These are phyloP conservation scores for Lottia gigantea DNA, from an alignment of 2,888 invertebrate genomes.

Conservation along the genomic window DNA sequence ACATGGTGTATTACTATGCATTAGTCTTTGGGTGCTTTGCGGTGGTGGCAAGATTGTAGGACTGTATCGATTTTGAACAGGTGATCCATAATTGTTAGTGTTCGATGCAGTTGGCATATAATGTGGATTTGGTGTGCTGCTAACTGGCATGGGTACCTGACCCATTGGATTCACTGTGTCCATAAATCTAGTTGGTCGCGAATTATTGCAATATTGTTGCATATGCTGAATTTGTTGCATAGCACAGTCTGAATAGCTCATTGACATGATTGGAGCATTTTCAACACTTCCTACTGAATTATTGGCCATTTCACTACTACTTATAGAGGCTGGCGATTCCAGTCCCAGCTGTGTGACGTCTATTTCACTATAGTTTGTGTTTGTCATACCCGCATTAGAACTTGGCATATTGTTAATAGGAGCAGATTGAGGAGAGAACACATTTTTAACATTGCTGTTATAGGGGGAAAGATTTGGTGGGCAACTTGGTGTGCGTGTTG, in stretches of 20 bases:
- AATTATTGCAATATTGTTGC: conserved; percentile 22
- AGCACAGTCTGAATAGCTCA: conserved; percentile 66
- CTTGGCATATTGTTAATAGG: conserved; percentile 37
- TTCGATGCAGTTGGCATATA: conserved; percentile 38
- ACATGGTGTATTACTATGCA: conserved; percentile 47
- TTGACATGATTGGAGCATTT: conserved; percentile 28
- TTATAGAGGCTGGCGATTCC: conserved; percentile 89
- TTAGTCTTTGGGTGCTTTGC: conserved; percentile 55
- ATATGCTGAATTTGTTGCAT: conserved; percentile 37
- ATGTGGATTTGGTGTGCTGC: conserved; percentile 23
- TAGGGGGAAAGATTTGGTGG: conserved; percentile 1
- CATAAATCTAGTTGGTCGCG: conserved; percentile 39
- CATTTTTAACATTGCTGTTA: conserved; percentile 38
- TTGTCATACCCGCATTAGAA: conserved; percentile 34
- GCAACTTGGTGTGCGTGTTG: conserved; percentile 21
- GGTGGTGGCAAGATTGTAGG: conserved; percentile 57
- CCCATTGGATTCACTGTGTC: conserved; percentile 43
- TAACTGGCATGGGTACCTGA: conserved; percentile 27
- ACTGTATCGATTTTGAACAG: conserved; percentile 14
- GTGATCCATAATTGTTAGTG: conserved; percentile 21
- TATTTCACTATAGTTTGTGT: conserved; percentile 74
- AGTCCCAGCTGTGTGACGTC: conserved; percentile 86
- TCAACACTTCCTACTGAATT: conserved; percentile 73
- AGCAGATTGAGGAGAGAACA: conserved; percentile 34
- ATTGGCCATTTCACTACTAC: conserved; percentile 79